Evolutionary conservation across 2,888 invertebrate genomes (phyloP).

Genomic region (Netelia inedita): DNA sequence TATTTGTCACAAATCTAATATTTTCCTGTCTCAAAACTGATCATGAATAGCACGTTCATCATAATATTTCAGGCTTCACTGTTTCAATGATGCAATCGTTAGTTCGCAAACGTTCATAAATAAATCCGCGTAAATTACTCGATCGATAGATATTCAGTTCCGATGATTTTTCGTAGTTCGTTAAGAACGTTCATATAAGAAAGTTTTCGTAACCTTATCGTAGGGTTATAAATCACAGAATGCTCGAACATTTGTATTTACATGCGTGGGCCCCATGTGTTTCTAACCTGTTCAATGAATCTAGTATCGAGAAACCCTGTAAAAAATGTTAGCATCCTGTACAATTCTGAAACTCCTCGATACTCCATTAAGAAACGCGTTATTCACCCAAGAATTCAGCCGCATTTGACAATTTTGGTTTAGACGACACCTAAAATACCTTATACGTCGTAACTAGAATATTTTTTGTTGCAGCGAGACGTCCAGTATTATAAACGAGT

Average conservation of each 20-base stretch:
- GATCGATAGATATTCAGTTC: background rate
- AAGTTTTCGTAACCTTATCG: background rate
- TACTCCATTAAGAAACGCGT: too few species aligned
- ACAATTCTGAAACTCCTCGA: background rate
- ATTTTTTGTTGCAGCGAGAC: slow-evolving; percentile 49
- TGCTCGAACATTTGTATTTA: background rate
- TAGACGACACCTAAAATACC: background rate
- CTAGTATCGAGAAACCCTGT: too few species aligned
- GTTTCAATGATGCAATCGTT: background rate
- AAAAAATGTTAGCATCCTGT: background rate
- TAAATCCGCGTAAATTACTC: too few species aligned
- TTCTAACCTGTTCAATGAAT: background rate
- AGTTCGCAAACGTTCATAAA: too few species aligned
- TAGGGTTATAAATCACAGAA: background rate
- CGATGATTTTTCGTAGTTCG: background rate
- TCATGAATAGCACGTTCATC: background rate
- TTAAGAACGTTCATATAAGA: background rate
- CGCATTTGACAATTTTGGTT: too few species aligned
- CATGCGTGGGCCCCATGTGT: background rate
- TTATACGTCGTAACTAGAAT: background rate
- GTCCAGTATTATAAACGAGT: background rate
- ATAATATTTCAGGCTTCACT: background rate
- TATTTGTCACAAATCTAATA: background rate
- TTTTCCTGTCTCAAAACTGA: background rate
- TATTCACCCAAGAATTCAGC: too few species aligned